A percentile compares a stretch with the other conserved stretches of the same genome.
These are phyloP conservation scores for Danionella cerebrum DNA, from an alignment of 2,113 vertebrate genomes.

Conservation along the genomic window DNA sequence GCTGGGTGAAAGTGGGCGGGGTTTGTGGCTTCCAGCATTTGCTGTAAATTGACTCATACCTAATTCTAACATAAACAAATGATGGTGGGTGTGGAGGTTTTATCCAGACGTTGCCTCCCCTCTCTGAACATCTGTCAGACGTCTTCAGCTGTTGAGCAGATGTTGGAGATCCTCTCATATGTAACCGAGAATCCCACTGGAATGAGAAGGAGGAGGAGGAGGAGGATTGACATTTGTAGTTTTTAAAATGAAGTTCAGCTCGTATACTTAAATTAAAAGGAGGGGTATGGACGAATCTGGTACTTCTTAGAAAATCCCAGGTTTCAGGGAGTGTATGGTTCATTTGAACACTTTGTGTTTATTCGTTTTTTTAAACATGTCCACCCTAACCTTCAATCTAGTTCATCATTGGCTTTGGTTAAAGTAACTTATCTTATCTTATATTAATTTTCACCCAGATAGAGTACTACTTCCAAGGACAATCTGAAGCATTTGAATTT, in stretches of 20 bases:
- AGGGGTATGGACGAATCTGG: neutral
- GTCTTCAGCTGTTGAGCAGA: slow-evolving; percentile 9
- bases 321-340: neutral
- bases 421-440: too few relatives aligned
- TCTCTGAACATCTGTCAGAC: neutral
- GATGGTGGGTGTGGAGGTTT: neutral
- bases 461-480: too few relatives aligned
- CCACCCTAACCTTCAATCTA: too few relatives aligned
- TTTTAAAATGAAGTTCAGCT: neutral
- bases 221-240: neutral
- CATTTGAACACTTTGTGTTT: too few relatives aligned
- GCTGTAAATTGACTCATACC: slow-evolving; percentile 7
- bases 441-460: too few relatives aligned
- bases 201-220: neutral
- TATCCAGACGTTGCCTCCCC: neutral
- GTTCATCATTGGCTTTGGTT: too few relatives aligned
- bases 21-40: neutral
- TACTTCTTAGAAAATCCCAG: neutral
- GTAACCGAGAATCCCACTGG: neutral
- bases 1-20: neutral
- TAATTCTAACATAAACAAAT: slow-evolving; percentile 5
- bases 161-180: neutral
- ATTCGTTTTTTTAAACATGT: too few relatives aligned
- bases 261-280: neutral
- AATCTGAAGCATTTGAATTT: too few relatives aligned